A percentile compares a stretch with the other conserved stretches of the same genome.
These are phyloP conservation scores for Clarias macrocephalus DNA, from an alignment of 2,113 vertebrate species.

Conservation along the genomic window DNA sequence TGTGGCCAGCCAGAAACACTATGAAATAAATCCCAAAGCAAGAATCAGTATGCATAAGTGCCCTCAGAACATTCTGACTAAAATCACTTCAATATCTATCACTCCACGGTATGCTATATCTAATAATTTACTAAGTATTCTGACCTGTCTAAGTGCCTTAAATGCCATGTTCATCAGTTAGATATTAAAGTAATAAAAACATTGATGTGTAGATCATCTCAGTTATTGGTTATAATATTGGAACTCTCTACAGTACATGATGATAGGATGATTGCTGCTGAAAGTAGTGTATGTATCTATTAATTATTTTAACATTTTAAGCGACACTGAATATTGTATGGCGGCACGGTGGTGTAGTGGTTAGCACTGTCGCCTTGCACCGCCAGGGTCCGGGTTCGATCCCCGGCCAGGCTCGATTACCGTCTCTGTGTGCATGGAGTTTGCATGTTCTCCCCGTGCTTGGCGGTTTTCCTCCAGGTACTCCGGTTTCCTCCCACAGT, in stretches of 20 bases:
- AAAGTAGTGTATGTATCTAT: background rate
- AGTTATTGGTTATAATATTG: background rate
- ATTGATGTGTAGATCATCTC: background rate
- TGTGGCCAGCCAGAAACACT: conserved; percentile 25
- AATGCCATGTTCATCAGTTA: background rate
- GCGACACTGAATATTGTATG: background rate
- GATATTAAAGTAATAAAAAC: background rate
- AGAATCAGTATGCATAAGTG: conserved; percentile 11
- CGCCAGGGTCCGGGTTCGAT: too few species aligned
- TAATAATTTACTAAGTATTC: background rate
- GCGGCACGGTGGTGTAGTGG: too few species aligned
- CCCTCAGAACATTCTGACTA: conserved; percentile 14
- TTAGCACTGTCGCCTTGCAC: too few species aligned
- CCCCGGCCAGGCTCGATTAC: too few species aligned
- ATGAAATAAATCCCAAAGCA: background rate
- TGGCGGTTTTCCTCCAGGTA: too few species aligned
- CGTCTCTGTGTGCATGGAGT: too few species aligned
- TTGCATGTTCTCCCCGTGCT: too few species aligned
- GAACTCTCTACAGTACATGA: background rate
- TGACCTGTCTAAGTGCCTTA: background rate
- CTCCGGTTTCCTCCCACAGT: too few species aligned
- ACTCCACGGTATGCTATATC: background rate
- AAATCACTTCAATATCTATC: conserved; percentile 5
- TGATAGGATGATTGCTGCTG: background rate
- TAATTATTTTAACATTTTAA: background rate